phyloP scores from a whole-genome alignment of 2,113 vertebrate species.

The Aspiorhynchus laticeps region DNA sequence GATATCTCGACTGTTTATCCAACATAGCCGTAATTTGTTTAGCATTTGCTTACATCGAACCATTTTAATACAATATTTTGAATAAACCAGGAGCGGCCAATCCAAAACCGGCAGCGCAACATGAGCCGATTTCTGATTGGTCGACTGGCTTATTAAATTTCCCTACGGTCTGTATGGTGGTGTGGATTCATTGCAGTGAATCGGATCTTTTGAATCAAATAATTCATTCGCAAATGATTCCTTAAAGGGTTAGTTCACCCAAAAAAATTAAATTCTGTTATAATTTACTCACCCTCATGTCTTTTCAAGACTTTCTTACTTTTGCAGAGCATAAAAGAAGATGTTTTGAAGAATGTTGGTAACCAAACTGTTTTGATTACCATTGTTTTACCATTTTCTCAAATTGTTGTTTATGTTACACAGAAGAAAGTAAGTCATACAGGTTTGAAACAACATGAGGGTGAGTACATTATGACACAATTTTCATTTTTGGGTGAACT shows the following conservation, averaged over 20 bases:
- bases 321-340: neutral
- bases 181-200: neutral
- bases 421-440: no score
- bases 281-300: no score
- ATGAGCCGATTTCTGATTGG: neutral
- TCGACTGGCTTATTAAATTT: neutral
- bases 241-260: neutral
- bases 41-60: neutral
- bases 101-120: neutral
- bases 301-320: neutral
- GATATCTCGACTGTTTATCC: neutral
- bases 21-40: conserved; percentile 15
- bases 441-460: no score
- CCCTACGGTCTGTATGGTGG: neutral
- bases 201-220: neutral
- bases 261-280: no score
- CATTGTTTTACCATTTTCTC: no score
- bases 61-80: conserved; percentile 8
- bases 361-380: no score
- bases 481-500: no score
- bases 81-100: conserved; percentile 1
- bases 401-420: no score
- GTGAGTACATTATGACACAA: no score
- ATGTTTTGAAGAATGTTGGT: no score
- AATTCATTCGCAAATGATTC: neutral